These are phyloP conservation scores for Arge pagana DNA, from an alignment of 2,888 invertebrate genomes.

Conservation along the genomic window DNA sequence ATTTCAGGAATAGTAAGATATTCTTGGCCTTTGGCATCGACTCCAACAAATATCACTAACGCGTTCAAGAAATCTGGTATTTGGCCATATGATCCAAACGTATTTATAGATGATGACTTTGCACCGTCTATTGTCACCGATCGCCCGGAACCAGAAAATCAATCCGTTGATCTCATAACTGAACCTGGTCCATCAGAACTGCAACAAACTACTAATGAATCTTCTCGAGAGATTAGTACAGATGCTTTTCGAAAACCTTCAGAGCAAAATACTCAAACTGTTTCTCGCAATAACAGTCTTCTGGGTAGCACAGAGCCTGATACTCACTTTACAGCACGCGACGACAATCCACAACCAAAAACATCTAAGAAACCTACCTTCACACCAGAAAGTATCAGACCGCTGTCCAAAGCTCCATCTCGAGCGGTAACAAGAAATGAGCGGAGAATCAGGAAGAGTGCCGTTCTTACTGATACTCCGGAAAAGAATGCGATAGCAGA, in stretches of 20 bases:
- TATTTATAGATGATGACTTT: slow-evolving; percentile 27
- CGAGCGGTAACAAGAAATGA: slow-evolving; percentile 19
- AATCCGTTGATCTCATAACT: no score
- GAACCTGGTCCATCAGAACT: neutral
- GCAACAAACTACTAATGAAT: no score
- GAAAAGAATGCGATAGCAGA: slow-evolving; percentile 32
- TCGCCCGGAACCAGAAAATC: no score
- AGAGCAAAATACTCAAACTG: no score
- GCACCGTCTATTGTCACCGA: slow-evolving; percentile 20
- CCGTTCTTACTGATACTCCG: slow-evolving; percentile 31
- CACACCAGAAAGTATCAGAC: slow-evolving; percentile 21
- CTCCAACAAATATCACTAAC: slow-evolving; percentile 25
- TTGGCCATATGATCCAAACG: slow-evolving; percentile 29
- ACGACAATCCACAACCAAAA: no score
- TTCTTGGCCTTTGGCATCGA: slow-evolving; percentile 31
- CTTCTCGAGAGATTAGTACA: no score
- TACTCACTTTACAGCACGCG: no score
- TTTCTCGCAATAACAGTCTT: no score
- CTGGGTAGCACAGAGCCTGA: no score
- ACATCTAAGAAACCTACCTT: slow-evolving; percentile 15
- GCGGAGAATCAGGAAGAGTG: slow-evolving; percentile 27
- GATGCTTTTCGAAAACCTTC: no score
- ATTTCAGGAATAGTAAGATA: slow-evolving; percentile 35
- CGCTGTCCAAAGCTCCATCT: slow-evolving; percentile 28
- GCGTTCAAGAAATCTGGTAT: slow-evolving; percentile 35